Conservation (phyloP, 1,140 invertebrate species). For the Bombus balteatus region DNA sequence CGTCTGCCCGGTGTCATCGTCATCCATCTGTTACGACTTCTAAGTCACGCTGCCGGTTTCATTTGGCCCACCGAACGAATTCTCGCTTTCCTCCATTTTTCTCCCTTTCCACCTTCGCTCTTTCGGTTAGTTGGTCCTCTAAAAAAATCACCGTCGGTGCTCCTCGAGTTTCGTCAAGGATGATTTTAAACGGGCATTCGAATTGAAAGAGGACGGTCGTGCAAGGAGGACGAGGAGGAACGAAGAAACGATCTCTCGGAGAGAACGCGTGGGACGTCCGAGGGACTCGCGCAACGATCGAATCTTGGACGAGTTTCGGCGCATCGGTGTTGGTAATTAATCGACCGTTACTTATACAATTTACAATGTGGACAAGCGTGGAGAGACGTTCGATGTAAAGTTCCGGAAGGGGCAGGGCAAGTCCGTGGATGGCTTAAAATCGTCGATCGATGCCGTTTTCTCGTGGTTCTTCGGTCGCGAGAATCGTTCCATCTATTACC, state of each 20-base stretch:
- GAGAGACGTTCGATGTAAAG: conserved; percentile 2
- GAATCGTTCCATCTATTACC: conserved; percentile 45
- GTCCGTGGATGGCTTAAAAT: conserved; percentile 47
- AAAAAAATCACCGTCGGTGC: too few relatives aligned
- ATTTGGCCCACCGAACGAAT: background rate
- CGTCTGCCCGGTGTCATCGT: conserved; percentile 33
- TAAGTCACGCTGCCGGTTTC: background rate
- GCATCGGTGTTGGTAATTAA: conserved; percentile 58
- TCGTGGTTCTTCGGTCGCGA: background rate
- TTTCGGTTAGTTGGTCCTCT: background rate
- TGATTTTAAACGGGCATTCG: too few relatives aligned
- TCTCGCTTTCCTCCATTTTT: background rate
- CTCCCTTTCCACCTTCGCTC: too few relatives aligned
- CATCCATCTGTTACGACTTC: conserved; percentile 51
- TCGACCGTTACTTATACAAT: conserved; percentile 61
- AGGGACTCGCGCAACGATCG: conserved; percentile 14
- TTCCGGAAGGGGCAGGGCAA: background rate
- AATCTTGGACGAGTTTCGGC: conserved; percentile 41
- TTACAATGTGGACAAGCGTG: conserved; percentile 36
- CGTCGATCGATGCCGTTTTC: conserved; percentile 55
- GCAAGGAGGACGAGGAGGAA: background rate
- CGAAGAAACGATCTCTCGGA: background rate
- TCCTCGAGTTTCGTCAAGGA: background rate
- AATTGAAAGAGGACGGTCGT: too few relatives aligned
- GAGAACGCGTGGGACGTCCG: background rate